Conservation (phyloP, 2,888 invertebrate species). For the Heliconius hortense region DNA sequence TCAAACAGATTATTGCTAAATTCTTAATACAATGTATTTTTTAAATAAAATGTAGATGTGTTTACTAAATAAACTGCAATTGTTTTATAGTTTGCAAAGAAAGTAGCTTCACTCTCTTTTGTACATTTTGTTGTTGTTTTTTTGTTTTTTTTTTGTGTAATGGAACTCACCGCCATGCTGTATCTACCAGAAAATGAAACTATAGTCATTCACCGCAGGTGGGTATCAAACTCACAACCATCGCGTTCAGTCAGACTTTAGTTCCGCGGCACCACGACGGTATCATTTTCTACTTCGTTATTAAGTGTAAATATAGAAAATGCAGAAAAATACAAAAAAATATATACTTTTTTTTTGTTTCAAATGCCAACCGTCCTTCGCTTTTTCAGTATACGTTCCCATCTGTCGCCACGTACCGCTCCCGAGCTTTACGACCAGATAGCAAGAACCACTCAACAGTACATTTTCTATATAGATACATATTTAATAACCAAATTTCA, state of each 20-base stretch:
- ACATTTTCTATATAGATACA: slow-evolving; percentile 39
- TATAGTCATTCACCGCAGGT: too few relatives aligned
- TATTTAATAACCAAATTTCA: slow-evolving; percentile 34
- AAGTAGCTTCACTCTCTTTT: too few relatives aligned
- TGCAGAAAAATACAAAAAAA: too few relatives aligned
- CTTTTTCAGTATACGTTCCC: slow-evolving; percentile 73
- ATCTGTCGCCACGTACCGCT: slow-evolving; percentile 76
- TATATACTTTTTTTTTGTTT: too few relatives aligned
- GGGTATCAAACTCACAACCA: too few relatives aligned
- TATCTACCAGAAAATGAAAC: not conserved
- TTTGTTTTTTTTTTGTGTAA: too few relatives aligned
- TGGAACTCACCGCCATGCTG: not conserved
- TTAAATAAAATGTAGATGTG: not conserved
- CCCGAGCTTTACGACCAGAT: slow-evolving; percentile 56
- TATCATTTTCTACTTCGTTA: not conserved
- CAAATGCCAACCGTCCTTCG: slow-evolving; percentile 58
- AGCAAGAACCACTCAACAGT: slow-evolving; percentile 50
- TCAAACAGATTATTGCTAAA: not conserved
- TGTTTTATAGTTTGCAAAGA: too few relatives aligned
- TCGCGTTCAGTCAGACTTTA: too few relatives aligned
- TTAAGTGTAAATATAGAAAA: not conserved
- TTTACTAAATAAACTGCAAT: not conserved
- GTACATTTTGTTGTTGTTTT: too few relatives aligned
- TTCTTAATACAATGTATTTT: not conserved
- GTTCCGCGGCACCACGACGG: too few relatives aligned